Base-by-base conservation (phyloP, 1,140 invertebrate species). In the Apis florea region DNA sequence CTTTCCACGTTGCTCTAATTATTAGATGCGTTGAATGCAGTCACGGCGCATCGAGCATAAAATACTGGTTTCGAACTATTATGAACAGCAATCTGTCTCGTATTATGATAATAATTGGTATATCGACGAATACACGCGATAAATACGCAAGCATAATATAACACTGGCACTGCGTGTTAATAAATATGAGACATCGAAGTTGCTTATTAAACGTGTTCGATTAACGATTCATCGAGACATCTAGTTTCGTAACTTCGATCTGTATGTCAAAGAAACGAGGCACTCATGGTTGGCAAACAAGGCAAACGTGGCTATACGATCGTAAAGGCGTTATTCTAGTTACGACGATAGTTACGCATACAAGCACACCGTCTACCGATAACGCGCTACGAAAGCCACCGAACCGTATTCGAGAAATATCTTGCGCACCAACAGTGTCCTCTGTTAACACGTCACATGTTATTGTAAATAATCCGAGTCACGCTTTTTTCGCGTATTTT, bases 1-100 rank as follows among this genome's bases (percentile, higher is more conserved):
- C 31, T 66, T 80, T 49, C 59, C 61, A 40, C 24, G 59, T 74
- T 70, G 71, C 51, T 80, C 78, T 58, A 74, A 80, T 80, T 80
- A 59, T 66, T 47, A 17, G 24, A 67, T 49, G 31, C 70, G 2
- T 64, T n/a, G 12, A 21, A 26, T 31, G 19, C 59, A 19, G 51
- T 66, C 61, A 24, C 19, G 6, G 9, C 40, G 61, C 61, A 58
- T 54, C 31, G 61, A 49, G 40, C 51, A 56, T 56, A 51, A 74
- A 74, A 68, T 67, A 10, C 54, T 24, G 51, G 19, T 73, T 66
- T 56, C 59, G 51, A 66, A 9, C 58, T 49, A 12, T 67, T 67
- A 53, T n/a, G 63, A 54, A 63, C 54, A 31, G 24, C 19, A n/a
- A 49, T 66, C 63, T 70, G 74, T 70, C 13, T 53, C 24, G 24